These are phyloP conservation scores for Matsumurasca onukii DNA, from an alignment of 1,140 invertebrate species.

Conservation along the genomic window DNA sequence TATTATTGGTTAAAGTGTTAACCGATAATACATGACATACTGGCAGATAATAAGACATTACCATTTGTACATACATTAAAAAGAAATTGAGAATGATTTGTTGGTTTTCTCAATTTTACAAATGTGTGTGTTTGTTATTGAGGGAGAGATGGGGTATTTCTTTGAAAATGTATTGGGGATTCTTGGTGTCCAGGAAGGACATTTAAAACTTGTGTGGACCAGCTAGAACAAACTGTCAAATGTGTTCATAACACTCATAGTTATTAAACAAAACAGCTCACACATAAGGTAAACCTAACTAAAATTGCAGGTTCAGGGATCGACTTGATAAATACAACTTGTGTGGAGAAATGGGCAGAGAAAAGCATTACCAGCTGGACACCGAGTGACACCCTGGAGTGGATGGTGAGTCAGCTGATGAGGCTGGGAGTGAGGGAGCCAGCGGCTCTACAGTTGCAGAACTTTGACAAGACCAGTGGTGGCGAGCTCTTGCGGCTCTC, in stretches of 20 bases:
- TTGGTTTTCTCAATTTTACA: no score
- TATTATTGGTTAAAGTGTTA: no score
- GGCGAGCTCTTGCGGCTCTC: background rate
- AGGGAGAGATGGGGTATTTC: no score
- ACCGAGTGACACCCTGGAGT: background rate
- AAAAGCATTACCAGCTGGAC: background rate
- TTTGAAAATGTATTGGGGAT: no score
- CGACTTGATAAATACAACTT: background rate
- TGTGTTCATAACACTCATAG: background rate
- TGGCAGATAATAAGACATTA: no score
- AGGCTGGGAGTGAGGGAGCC: background rate
- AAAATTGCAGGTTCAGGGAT: background rate
- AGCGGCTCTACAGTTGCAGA: background rate
- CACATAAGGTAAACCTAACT: background rate
- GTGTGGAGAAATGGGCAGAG: background rate
- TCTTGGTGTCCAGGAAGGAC: background rate
- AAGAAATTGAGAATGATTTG: no score
- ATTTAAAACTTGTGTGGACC: background rate
- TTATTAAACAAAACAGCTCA: background rate
- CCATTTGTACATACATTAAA: no score
- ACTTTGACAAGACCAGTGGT: background rate
- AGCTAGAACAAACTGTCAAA: background rate
- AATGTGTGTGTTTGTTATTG: no score
- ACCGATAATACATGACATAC: no score
- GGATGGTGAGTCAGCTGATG: background rate